Evolutionary conservation across 1,140 invertebrate species (phyloP).

Genomic region (Pentalonia nigronervosa): DNA sequence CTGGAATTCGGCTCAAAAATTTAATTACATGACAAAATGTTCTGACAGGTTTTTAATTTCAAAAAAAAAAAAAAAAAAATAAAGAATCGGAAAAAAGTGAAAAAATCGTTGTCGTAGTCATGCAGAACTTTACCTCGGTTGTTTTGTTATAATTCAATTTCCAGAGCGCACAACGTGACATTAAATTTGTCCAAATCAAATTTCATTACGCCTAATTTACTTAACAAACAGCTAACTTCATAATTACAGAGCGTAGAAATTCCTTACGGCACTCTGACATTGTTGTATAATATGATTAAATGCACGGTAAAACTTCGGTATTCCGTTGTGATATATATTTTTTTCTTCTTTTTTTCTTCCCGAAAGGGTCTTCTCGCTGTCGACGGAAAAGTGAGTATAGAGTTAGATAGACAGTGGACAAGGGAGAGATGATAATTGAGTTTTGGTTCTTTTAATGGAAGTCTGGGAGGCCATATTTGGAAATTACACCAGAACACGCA

Average conservation of each 20-base stretch:
- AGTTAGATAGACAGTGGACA: not conserved
- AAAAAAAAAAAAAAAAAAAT: not conserved
- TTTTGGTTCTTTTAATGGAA: conserved; percentile 50
- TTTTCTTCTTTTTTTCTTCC: not conserved
- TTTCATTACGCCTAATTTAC: conserved; percentile 54
- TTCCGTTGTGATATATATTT: conserved; percentile 43
- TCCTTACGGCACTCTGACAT: conserved; percentile 1
- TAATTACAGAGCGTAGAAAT: conserved; percentile 48
- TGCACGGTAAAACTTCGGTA: conserved; percentile 42
- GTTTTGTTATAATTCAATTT: conserved; percentile 22
- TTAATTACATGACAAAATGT: not conserved
- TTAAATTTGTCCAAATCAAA: conserved; percentile 52
- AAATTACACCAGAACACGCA: conserved; percentile 51
- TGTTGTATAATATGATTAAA: conserved; percentile 53
- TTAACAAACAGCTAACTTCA: conserved; percentile 47
- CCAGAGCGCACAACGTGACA: conserved; percentile 3
- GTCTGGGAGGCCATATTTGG: conserved; percentile 36
- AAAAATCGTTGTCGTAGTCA: not conserved
- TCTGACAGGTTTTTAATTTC: not conserved
- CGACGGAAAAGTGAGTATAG: not conserved
- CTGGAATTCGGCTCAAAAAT: no score
- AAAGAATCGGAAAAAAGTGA: not conserved
- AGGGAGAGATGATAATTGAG: conserved; percentile 53
- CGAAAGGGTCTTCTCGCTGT: not conserved
- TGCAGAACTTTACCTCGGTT: not conserved